Evolutionary conservation across 2,797 vertebrate species (phyloP).

Genomic region (Stomatorhinus walkeri): DNA sequence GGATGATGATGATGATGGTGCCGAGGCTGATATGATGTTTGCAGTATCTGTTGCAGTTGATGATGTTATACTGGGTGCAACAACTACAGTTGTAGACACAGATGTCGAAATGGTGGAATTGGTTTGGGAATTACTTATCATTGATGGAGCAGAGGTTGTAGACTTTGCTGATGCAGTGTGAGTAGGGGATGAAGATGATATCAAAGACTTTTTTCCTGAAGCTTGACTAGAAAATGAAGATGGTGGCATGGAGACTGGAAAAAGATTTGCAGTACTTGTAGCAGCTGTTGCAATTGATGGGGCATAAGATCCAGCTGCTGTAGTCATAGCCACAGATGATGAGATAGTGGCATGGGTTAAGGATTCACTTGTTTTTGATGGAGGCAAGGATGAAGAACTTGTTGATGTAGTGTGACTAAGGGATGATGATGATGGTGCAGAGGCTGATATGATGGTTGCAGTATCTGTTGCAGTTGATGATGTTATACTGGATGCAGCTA

Average conservation of each 20-base stretch:
- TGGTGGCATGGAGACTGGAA: not conserved
- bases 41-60: not conserved
- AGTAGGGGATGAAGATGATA: not conserved
- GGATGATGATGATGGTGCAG: too few relatives aligned
- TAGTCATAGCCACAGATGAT: not conserved
- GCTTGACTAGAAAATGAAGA: not conserved
- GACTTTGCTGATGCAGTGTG: not conserved
- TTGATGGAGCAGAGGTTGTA: not conserved
- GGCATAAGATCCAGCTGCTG: too few relatives aligned
- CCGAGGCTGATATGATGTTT: not conserved
- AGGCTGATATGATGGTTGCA: not conserved
- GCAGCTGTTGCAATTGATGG: not conserved
- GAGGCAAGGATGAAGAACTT: not conserved
- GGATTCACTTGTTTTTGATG: not conserved
- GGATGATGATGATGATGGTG: too few relatives aligned
- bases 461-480: not conserved
- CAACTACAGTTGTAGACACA: not conserved
- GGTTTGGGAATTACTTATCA: not conserved
- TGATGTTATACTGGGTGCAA: not conserved
- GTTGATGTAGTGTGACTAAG: not conserved
- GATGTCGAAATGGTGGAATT: not conserved
- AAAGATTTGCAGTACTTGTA: not conserved
- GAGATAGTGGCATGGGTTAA: not conserved
- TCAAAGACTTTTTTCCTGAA: not conserved
- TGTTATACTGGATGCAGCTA: not conserved